Conservation (phyloP, 2,797 vertebrate genomes). For the Neolamprologus multifasciatus region DNA sequence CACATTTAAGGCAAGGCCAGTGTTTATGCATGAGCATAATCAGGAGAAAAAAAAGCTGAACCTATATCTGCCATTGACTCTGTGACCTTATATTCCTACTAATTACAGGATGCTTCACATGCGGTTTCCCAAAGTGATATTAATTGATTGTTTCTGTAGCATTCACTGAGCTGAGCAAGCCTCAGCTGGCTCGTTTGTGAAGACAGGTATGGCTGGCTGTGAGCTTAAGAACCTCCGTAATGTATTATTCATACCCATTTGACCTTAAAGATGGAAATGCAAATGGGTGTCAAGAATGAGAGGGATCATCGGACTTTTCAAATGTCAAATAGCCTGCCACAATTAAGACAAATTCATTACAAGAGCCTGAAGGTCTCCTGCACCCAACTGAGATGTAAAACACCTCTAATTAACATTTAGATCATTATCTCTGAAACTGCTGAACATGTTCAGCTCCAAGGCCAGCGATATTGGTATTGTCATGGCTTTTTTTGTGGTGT, state of each 20-base stretch:
- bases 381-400: conserved; percentile 69
- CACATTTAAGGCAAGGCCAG: neutral
- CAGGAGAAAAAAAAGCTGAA: neutral
- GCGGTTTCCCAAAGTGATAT: conserved; percentile 54
- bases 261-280: conserved; percentile 78
- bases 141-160: conserved; percentile 72
- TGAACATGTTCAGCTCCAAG: neutral
- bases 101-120: conserved; percentile 50
- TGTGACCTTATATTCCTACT: conserved; percentile 39
- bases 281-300: conserved; percentile 69
- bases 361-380: conserved; percentile 51
- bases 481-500: neutral
- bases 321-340: conserved; percentile 74
- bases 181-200: conserved; percentile 69
- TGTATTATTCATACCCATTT: conserved; percentile 78
- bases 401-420: conserved; percentile 65
- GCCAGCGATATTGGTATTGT: neutral
- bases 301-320: conserved; percentile 69
- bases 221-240: conserved; percentile 68
- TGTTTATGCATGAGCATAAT: neutral
- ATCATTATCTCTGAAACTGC: conserved; percentile 47
- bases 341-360: conserved; percentile 77
- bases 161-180: conserved; percentile 51
- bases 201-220: conserved; percentile 62
- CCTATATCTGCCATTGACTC: neutral